phyloP scores from a whole-genome alignment of 2,113 vertebrate species.

The Rhegmatorhina hoffmannsi region DNA sequence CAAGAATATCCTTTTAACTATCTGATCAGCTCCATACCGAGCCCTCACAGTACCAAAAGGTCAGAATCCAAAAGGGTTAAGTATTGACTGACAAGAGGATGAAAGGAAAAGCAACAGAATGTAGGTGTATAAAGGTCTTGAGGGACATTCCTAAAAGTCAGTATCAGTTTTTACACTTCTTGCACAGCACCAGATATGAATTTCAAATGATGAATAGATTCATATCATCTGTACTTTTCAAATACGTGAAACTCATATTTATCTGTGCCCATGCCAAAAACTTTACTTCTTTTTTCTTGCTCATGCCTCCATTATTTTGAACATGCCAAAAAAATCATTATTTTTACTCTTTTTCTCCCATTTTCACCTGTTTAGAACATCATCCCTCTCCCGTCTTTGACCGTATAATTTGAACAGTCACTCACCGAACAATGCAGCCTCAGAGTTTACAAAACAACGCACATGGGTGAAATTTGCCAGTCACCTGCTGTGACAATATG shows the following conservation, averaged over 20 bases:
- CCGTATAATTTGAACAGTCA: not conserved
- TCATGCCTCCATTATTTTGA: not conserved
- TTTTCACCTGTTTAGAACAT: not conserved
- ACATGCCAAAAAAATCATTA: not conserved
- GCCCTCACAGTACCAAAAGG: conserved; percentile 7
- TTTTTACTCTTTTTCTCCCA: not conserved
- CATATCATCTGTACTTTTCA: not conserved
- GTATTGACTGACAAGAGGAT: conserved; percentile 62
- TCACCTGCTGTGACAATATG: not conserved
- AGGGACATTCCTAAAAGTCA: conserved; percentile 58
- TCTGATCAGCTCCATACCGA: not conserved
- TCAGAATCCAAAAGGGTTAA: conserved; percentile 61
- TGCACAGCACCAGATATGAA: conserved; percentile 18
- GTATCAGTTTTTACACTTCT: conserved; percentile 46
- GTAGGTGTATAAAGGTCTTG: conserved; percentile 48
- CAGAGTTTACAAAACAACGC: not conserved
- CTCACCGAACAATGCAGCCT: not conserved
- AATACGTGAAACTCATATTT: conserved; percentile 18
- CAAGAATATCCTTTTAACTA: conserved; percentile 43
- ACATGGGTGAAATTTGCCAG: not conserved
- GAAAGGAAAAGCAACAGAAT: conserved; percentile 50
- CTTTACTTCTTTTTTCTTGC: not conserved
- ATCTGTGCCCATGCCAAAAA: not conserved
- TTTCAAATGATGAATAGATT: conserved; percentile 36
- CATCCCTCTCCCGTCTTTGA: not conserved